Conservation (phyloP, 2,113 vertebrate species). For the Piaya cayana region DNA sequence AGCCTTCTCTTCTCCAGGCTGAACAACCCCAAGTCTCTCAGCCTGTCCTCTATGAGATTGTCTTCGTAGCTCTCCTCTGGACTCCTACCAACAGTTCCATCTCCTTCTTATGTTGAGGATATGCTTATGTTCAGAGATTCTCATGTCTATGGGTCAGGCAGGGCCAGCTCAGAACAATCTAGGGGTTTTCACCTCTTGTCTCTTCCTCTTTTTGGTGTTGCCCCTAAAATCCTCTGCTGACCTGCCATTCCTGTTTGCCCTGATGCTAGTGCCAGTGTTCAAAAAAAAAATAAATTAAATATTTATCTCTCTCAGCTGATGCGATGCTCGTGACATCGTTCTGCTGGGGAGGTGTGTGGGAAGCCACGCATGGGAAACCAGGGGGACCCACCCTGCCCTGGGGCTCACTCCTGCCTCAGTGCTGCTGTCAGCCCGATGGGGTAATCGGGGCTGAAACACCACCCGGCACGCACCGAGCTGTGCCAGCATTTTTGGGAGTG, state of each 20-base stretch:
- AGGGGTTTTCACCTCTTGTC: neutral
- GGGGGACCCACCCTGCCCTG: neutral
- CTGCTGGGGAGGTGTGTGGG: neutral
- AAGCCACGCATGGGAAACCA: neutral
- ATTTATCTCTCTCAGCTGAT: neutral
- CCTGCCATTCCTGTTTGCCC: neutral
- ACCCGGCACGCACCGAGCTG: neutral
- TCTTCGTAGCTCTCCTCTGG: no score
- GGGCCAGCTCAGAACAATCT: neutral
- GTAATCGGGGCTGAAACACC: neutral
- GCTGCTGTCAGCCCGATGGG: neutral
- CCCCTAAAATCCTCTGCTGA: neutral
- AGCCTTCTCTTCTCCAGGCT: no score
- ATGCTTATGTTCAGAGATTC: no score
- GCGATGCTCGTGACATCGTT: fast-evolving
- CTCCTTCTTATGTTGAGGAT: no score
- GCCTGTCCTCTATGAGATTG: no score
- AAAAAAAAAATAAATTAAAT: neutral
- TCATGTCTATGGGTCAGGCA: fast-evolving
- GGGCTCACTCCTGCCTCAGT: neutral
- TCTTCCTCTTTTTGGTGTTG: neutral
- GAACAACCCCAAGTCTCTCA: no score
- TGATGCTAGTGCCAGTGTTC: neutral
- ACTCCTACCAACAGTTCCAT: no score
- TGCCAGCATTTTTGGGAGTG: neutral